phyloP scores from a whole-genome alignment of 1,140 invertebrate species.

The Aphis gossypii region DNA sequence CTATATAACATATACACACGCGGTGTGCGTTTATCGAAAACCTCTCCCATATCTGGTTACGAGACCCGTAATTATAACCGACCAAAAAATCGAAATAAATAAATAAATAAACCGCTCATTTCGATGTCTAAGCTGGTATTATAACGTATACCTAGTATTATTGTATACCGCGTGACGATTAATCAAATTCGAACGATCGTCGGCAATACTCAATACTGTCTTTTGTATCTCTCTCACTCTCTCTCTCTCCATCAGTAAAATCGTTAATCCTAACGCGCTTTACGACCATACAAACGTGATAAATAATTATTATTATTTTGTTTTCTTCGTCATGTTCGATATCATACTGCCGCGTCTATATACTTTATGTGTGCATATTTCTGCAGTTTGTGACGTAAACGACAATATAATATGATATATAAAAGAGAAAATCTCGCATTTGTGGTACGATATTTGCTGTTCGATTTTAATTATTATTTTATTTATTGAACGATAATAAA shows the following conservation, averaged over 20 bases:
- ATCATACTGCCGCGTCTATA: neutral
- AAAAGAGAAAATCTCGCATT: neutral
- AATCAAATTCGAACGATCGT: conserved; percentile 40
- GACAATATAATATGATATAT: neutral
- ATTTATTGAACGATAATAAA: neutral
- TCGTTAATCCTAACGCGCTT: neutral
- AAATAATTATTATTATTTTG: conserved; percentile 2
- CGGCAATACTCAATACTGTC: neutral
- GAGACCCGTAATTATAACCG: conserved; percentile 53
- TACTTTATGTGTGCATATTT: neutral
- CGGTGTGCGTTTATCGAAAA: neutral
- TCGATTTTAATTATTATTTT: neutral
- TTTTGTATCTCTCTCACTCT: neutral
- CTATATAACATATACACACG: neutral
- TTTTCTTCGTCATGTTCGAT: neutral
- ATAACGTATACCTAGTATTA: neutral
- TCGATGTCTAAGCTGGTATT: neutral
- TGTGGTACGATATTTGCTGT: neutral
- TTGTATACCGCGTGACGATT: conserved; percentile 17
- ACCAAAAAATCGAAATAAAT: conserved; percentile 23
- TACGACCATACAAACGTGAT: neutral
- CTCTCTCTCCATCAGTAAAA: neutral
- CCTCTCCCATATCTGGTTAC: conserved; percentile 58
- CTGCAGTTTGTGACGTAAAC: neutral
- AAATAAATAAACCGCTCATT: neutral